Evolutionary conservation across 2,797 vertebrate species (phyloP).

Genomic region (Danionella dracula): DNA sequence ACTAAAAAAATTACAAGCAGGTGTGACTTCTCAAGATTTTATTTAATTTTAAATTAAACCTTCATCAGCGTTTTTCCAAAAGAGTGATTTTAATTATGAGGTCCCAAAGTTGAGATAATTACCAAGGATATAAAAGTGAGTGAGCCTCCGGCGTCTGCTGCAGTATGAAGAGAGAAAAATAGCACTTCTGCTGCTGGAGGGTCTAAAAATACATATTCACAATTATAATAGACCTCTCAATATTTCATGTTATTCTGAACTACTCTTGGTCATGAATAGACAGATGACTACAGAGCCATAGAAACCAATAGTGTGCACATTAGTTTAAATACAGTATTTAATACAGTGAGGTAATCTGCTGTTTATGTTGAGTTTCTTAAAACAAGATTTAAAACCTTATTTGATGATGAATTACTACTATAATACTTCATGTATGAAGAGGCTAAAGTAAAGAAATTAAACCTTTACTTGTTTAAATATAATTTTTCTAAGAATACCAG

Average conservation of each 20-base stretch:
- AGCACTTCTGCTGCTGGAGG: not conserved
- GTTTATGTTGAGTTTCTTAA: too few species aligned
- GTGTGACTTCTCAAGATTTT: slow-evolving; percentile 2
- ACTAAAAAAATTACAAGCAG: slow-evolving; percentile 22
- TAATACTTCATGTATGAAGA: too few species aligned
- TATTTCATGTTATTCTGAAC: not conserved
- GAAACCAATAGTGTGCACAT: not conserved
- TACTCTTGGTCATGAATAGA: not conserved
- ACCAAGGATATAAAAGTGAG: not conserved
- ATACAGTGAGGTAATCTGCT: too few species aligned
- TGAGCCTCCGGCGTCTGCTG: not conserved
- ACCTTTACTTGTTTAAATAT: too few species aligned
- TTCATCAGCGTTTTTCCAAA: slow-evolving; percentile 1
- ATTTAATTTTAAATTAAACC: slow-evolving; percentile 28
- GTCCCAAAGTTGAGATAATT: slow-evolving; percentile 13
- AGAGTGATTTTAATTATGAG: slow-evolving; percentile 1
- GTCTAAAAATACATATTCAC: slow-evolving; percentile 8
- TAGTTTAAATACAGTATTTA: too few species aligned
- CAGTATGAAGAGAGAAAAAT: not conserved
- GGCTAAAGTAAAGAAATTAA: too few species aligned
- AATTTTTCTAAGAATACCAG: too few species aligned
- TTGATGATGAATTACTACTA: too few species aligned
- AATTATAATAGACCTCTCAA: not conserved
- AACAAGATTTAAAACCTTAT: too few species aligned
- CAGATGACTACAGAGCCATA: not conserved